Evolutionary conservation across 2,113 vertebrate species (phyloP).

Genomic region (Lophotis ruficrista): DNA sequence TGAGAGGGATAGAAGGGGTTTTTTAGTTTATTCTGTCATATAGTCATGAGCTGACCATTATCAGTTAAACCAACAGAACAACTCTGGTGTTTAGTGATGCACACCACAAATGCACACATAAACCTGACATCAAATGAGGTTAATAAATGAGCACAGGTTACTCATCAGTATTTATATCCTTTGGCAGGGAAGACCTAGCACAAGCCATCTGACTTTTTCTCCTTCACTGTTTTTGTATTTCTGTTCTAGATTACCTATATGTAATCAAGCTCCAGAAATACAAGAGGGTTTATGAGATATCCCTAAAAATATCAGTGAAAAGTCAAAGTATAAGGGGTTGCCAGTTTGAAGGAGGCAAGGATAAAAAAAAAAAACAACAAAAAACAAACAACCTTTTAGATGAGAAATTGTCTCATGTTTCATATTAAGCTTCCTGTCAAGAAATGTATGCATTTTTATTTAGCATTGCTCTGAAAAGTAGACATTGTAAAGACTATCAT

Average conservation of each 20-base stretch:
- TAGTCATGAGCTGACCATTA: not conserved
- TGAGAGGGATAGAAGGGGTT: not conserved
- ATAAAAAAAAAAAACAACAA: not conserved
- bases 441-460: not conserved
- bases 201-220: not conserved
- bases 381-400: not conserved
- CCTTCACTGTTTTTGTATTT: not conserved
- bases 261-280: not conserved
- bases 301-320: not conserved
- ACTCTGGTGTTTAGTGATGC: not conserved
- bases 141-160: not conserved
- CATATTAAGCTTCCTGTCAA: not conserved
- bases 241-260: not conserved
- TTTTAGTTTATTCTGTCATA: not conserved
- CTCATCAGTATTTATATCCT: not conserved
- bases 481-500: not conserved
- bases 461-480: not conserved
- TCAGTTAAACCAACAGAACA: not conserved
- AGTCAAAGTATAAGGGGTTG: not conserved
- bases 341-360: not conserved
- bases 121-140: not conserved
- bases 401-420: not conserved
- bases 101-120: fast-evolving
- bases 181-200: not conserved
- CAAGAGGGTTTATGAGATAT: not conserved